Base-by-base conservation (phyloP, 2,888 invertebrate species). In the Bombyx huttoni region DNA sequence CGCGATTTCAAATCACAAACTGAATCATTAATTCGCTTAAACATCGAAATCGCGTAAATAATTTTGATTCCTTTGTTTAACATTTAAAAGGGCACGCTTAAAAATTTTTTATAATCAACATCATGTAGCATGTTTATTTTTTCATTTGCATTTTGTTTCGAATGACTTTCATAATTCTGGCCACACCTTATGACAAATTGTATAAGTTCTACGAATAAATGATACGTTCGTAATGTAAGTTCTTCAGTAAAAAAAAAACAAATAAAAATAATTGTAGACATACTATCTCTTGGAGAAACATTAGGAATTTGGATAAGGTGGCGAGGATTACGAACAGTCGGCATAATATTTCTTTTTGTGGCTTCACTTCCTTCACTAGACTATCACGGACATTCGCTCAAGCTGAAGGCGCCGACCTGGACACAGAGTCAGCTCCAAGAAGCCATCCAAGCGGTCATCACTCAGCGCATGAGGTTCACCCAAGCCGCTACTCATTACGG, bases 331-430 rank as follows among this genome's bases (percentile, higher is more conserved):
- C 40, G 40, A 40, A 7, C 40, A 40, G 40, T 40, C 40, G 1
- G 12, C 40, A 12, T 49, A 35, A 49, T 13, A n/a, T 48, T 48
- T 52, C 47, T 52, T 13, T 52, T 50, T 48, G 49, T 50, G 10
- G 49, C 50, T 33, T 52, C 33, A 47, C 59, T 53, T 73, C 58
- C 65, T 64, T 73, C 70, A 66, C 65, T 68, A 85, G 85, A 84
- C 64, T 73, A 66, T 89, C 91, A 90, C 84, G 91, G 91, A 74
- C 90, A 85, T 81, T 85, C 91, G 70, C 89, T 91, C 87, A 93
- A 93, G 89, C 84, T 92, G 89, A 94, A 93, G 90, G 91, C 92
- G 49, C 93, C 93, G 49, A 91, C 92, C 58, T 94, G 94, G 94
- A 92, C 92, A 10, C 92, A 93, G 69, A 90, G 89, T 54, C 92